Evolutionary conservation across 1,140 invertebrate species (phyloP).

Genomic region (Helicoverpa zea): DNA sequence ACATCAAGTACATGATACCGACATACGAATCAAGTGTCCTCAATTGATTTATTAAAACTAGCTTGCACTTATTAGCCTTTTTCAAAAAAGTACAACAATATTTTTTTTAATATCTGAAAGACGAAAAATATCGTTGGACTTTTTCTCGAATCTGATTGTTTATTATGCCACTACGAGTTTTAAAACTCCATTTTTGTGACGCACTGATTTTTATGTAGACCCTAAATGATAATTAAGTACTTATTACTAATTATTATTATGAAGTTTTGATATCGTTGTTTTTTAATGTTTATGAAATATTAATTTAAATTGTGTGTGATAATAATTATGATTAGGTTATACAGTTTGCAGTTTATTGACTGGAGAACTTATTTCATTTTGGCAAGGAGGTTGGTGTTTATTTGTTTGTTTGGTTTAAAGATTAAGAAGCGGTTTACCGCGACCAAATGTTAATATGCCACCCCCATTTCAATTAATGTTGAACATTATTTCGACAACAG

Average conservation of each 20-base stretch:
- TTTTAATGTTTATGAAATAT: background rate
- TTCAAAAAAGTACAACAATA: background rate
- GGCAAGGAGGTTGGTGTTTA: background rate
- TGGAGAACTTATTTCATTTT: background rate
- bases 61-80: slow-evolving; percentile 13
- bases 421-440: slow-evolving; percentile 44
- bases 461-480: slow-evolving; percentile 44
- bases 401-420: slow-evolving; percentile 46
- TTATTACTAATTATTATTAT: background rate
- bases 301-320: background rate
- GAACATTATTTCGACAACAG: slow-evolving; percentile 14
- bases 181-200: slow-evolving; percentile 6
- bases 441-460: slow-evolving; percentile 51
- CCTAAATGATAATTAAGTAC: background rate
- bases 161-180: background rate
- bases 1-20: slow-evolving; percentile 98
- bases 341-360: slow-evolving; percentile 2
- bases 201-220: background rate
- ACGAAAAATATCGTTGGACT: background rate
- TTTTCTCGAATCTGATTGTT: background rate
- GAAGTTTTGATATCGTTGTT: background rate
- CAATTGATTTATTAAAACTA: slow-evolving; percentile 84
- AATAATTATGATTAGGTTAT: background rate
- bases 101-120: background rate
- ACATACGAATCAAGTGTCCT: slow-evolving; percentile 98